phyloP scores from a whole-genome alignment of 2,888 invertebrate species.

The Zaprionus obscuricornis region DNA sequence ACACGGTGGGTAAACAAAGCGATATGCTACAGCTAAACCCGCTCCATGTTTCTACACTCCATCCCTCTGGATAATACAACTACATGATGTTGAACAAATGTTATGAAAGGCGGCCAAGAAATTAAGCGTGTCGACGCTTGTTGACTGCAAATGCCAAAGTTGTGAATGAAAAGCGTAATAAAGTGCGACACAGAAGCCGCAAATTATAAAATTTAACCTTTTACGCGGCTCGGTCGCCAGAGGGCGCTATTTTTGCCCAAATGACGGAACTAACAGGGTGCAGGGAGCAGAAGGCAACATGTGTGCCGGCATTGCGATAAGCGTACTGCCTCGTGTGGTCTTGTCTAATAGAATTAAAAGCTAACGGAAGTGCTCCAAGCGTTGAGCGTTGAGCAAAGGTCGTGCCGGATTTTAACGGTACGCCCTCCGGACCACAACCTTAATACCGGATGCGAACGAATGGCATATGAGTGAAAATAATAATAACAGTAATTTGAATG shows the following conservation, averaged over 20 bases:
- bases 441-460: constrained; percentile 21
- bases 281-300: constrained; percentile 36
- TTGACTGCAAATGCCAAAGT: constrained; percentile 78
- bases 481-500: constrained; percentile 77
- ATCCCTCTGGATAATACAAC: constrained; percentile 3
- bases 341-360: constrained; percentile 72
- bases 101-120: constrained; percentile 71
- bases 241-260: constrained; percentile 1
- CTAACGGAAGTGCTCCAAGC: constrained; percentile 66
- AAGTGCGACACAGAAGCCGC: constrained; percentile 69
- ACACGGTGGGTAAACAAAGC: constrained; percentile 35
- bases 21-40: background rate
- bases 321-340: constrained; percentile 48
- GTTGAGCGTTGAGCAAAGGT: constrained; percentile 59
- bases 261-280: constrained; percentile 1
- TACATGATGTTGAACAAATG: constrained; percentile 73
- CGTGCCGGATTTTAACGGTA: too few relatives aligned
- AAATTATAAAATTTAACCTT: constrained; percentile 76
- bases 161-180: constrained; percentile 63
- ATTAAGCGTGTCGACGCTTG: constrained; percentile 78
- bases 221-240: constrained; percentile 41
- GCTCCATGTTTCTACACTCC: too few relatives aligned
- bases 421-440: constrained; percentile 14
- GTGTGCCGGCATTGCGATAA: constrained; percentile 64
- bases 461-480: constrained; percentile 76